Evolutionary conservation across 2,888 invertebrate species (phyloP).

Genomic region (Mythimna lalbum): DNA sequence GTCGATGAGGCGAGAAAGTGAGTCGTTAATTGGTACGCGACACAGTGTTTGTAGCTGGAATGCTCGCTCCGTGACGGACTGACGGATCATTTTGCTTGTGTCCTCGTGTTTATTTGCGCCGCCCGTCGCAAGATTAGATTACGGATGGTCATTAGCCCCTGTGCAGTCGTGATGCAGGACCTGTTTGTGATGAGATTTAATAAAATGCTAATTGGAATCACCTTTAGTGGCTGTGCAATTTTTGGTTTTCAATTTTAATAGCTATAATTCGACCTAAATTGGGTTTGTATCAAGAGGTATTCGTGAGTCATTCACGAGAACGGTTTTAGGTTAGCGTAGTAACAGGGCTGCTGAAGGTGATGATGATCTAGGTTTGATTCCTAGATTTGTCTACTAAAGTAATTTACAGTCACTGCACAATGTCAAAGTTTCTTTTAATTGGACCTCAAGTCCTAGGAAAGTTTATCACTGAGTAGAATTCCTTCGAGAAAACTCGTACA

Average conservation of each 20-base stretch:
- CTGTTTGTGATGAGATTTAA: slow-evolving; percentile 74
- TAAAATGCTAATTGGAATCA: slow-evolving; percentile 69
- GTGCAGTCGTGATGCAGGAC: slow-evolving; percentile 76
- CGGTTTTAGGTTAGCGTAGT: background rate
- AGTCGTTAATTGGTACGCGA: slow-evolving; percentile 56
- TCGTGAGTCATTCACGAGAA: background rate
- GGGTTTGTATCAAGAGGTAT: background rate
- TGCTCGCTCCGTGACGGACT: slow-evolving; percentile 55
- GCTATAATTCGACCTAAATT: slow-evolving; percentile 16
- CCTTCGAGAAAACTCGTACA: slow-evolving; percentile 17
- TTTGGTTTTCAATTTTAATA: slow-evolving; percentile 21
- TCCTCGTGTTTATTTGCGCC: slow-evolving; percentile 70
- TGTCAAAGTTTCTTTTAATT: slow-evolving; percentile 3
- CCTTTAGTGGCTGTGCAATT: slow-evolving; percentile 40
- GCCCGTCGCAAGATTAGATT: slow-evolving; percentile 83
- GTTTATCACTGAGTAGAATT: background rate
- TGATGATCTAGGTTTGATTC: background rate
- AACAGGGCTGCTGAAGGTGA: background rate
- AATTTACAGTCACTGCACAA: slow-evolving; percentile 1
- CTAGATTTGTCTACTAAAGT: too few relatives aligned
- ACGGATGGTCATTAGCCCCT: slow-evolving; percentile 84
- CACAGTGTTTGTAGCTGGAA: slow-evolving; percentile 57
- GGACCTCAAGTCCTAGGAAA: background rate
- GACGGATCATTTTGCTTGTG: slow-evolving; percentile 69
- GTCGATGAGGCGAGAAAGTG: slow-evolving; percentile 54